Conservation (phyloP, 1,140 invertebrate species). For the Drosophila parabipectinata region DNA sequence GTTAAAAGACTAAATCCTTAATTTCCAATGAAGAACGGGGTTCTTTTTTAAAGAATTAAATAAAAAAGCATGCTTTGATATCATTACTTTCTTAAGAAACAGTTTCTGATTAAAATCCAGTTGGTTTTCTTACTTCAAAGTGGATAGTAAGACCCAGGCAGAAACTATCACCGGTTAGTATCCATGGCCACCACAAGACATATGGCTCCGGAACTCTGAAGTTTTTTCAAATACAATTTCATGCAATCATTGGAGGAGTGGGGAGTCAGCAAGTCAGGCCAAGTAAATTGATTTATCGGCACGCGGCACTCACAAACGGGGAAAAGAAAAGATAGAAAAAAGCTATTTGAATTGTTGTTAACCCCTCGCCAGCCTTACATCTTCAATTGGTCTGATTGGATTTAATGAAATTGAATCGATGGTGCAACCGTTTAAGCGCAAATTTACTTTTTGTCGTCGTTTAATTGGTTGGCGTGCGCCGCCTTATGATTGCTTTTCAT, state of each 20-base stretch:
- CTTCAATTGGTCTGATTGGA: slow-evolving; percentile 62
- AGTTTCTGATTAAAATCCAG: slow-evolving; percentile 9
- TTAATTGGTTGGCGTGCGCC: slow-evolving; percentile 69
- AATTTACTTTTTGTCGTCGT: slow-evolving; percentile 66
- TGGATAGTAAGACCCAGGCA: not conserved
- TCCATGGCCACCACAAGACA: slow-evolving; percentile 4
- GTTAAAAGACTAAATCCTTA: too few relatives aligned
- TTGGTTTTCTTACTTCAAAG: not conserved
- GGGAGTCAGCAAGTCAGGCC: slow-evolving; percentile 23
- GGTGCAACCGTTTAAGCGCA: slow-evolving; percentile 67
- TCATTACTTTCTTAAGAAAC: not conserved
- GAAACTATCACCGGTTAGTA: slow-evolving; percentile 20
- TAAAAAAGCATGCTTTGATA: too few relatives aligned
- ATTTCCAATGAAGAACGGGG: too few relatives aligned
- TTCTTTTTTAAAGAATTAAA: too few relatives aligned
- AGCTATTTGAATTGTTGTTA: slow-evolving; percentile 63
- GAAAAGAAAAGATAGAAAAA: slow-evolving; percentile 21
- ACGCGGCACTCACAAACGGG: slow-evolving; percentile 51
- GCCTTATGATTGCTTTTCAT: slow-evolving; percentile 70
- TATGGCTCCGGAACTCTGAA: slow-evolving; percentile 23
- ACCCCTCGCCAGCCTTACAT: not conserved
- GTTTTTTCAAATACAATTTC: slow-evolving; percentile 56
- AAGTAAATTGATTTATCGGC: slow-evolving; percentile 77
- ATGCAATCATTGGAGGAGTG: slow-evolving; percentile 61
- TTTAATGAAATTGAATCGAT: slow-evolving; percentile 73